phyloP scores from a whole-genome alignment of 2,113 vertebrate genomes.

The Melanerpes formicivorus region DNA sequence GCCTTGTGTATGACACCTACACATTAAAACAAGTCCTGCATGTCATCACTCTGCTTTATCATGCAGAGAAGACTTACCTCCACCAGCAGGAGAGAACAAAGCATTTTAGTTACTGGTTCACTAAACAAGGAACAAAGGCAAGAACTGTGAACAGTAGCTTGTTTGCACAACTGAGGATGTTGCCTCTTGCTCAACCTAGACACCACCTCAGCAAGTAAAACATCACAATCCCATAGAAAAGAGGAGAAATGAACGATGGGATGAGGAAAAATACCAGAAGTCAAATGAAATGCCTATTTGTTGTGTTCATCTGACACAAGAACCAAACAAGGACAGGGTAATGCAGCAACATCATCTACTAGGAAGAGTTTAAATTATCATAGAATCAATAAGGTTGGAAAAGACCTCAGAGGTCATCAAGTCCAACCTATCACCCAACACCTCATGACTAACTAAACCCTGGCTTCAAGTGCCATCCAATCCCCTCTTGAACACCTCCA shows the following conservation, averaged over 20 bases:
- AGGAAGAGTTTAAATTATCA: not conserved
- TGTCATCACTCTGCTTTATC: not conserved
- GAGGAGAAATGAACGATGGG: not conserved
- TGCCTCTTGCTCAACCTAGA: not conserved
- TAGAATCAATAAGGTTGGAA: no score
- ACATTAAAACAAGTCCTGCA: not conserved
- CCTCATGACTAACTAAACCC: no score
- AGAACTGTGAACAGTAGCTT: not conserved
- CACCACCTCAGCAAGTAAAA: not conserved
- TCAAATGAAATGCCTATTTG: not conserved
- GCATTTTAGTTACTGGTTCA: not conserved
- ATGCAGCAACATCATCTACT: not conserved
- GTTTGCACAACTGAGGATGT: not conserved
- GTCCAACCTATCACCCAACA: no score
- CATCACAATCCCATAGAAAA: not conserved
- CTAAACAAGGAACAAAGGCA: not conserved
- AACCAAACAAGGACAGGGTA: not conserved
- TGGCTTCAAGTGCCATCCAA: no score
- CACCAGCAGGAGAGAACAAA: not conserved
- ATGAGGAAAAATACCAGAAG: not conserved
- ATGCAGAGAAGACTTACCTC: not conserved
- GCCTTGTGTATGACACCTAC: not conserved
- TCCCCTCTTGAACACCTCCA: no score
- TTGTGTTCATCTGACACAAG: not conserved
- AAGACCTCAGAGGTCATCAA: no score